Percentiles rank a stretch among this genome's conserved stretches.
These are phyloP conservation scores for Pollimyrus isidori DNA, from an alignment of 2,113 vertebrate species.

Conservation along the genomic window DNA sequence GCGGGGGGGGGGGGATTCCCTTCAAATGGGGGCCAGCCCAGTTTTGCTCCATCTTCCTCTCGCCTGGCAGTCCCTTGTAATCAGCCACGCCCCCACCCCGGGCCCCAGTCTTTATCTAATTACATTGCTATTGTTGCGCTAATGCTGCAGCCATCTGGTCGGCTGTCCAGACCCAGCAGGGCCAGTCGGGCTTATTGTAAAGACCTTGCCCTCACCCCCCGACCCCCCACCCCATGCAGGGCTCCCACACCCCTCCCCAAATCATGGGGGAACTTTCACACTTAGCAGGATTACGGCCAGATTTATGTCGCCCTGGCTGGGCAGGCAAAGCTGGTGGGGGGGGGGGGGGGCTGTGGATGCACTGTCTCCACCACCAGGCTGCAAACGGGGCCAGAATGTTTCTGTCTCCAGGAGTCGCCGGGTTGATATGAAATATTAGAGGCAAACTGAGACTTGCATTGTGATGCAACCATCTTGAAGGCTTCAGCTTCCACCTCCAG, in stretches of 20 bases:
- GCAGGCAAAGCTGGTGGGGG: neutral
- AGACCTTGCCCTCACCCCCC: conserved; percentile 26
- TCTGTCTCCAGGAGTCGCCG: neutral
- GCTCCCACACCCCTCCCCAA: conserved; percentile 43
- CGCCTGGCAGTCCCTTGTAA: conserved; percentile 32
- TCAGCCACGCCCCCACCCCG: conserved; percentile 30
- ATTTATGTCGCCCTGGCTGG: conserved; percentile 54
- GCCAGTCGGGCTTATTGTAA: conserved; percentile 31
- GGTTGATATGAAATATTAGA: neutral
- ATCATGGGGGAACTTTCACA: conserved; percentile 63
- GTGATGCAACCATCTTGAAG: neutral
- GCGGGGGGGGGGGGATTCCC: conserved; percentile 27
- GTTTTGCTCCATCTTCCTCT: conserved; percentile 21
- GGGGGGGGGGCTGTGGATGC: neutral
- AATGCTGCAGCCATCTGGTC: conserved; percentile 68
- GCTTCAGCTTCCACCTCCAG: neutral
- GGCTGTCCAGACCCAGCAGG: conserved; percentile 41
- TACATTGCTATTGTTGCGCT: conserved; percentile 67
- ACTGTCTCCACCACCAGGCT: neutral
- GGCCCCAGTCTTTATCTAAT: conserved; percentile 64
- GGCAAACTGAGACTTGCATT: neutral
- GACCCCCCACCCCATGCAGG: conserved; percentile 36
- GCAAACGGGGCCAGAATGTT: too few species aligned
- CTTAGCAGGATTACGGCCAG: conserved; percentile 68
- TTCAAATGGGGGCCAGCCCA: neutral